Base-by-base conservation (phyloP, 2,113 vertebrate species). In the Mormyrus iriodes region DNA sequence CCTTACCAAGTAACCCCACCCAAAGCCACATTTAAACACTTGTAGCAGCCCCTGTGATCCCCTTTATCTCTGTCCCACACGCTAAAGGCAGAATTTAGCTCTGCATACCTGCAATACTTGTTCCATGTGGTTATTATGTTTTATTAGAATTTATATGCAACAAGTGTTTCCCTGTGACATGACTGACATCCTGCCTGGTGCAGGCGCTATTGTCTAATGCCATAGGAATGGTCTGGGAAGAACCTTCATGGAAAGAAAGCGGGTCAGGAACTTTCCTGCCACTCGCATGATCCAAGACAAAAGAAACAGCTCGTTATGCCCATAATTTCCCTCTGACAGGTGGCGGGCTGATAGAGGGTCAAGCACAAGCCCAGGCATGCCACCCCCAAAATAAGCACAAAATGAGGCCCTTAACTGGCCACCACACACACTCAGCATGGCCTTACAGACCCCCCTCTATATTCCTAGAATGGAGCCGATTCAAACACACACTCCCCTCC, bases 91-190 rank as follows among this genome's bases (percentile, higher is more conserved):
- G 27, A 73, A 88, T 88, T 73, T n/a, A 51, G 51, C 44, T 24
- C 61, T 73, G 58, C 87, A 88, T 88, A 65, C 87, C 87, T 88
- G 44, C 8, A 15, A 88, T 88, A 88, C 13, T 88, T 88, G 24
- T n/a, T 88, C 58, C 65, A 76, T 88, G 65, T 76, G 87, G 61
- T 88, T 88, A 49, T 73, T 88, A 73, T 49, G 87, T 51, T 48
- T 88, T 73, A 88, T 88, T 27, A 88, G 61, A 73, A 88, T 88
- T 88, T 88, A 88, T 88, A 39, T 49, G 58, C 44, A 73, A 49
- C 87, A 73, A 73, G 65, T 76, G 87, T 88, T 88, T 88, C 61
- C 65, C 87, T 49, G 87, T 42, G 61, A 88, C 76, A 49, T 88
- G 87, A 87, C 46, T 76, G 44, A 51, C 87, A 46, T 49, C 61